Conservation (phyloP, 2,797 vertebrate genomes). For the Eulemur albifrons region DNA sequence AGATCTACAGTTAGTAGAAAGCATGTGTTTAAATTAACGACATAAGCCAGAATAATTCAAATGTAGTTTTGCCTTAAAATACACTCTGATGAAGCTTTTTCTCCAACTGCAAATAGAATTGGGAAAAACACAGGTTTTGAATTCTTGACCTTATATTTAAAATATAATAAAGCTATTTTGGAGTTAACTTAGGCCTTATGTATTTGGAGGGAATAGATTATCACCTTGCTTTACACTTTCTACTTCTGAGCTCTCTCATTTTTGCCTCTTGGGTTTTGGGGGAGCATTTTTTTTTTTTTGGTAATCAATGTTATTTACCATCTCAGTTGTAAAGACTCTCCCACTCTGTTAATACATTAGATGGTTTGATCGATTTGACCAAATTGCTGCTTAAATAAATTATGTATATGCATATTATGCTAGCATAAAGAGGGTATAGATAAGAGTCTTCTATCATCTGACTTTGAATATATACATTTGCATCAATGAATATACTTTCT, state of each 20-base stretch:
- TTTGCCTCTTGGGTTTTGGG: neutral
- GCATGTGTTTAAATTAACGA: neutral
- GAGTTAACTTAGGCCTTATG: constrained; percentile 10
- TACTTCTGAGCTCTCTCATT: neutral
- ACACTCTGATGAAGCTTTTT: neutral
- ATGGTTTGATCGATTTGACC: constrained; percentile 3
- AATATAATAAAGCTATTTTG: constrained; percentile 39
- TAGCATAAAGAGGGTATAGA: neutral
- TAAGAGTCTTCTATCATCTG: neutral
- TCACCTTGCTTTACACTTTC: neutral
- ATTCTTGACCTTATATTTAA: constrained; percentile 12
- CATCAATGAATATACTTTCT: neutral
- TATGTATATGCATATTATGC: neutral
- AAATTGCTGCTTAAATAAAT: constrained; percentile 29
- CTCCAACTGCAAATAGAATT: neutral
- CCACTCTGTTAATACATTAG: neutral
- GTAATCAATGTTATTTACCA: neutral
- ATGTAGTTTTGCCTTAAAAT: constrained; percentile 22
- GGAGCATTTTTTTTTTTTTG: neutral
- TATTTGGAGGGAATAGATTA: neutral
- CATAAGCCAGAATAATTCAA: neutral
- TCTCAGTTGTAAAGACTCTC: neutral
- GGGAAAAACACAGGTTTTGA: neutral
- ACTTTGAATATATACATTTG: neutral
- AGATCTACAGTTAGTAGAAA: neutral